A percentile compares a stretch with the other conserved stretches of the same genome.
Conservation (phyloP, 2,113 vertebrate genomes). For the Odontophorus gujanensis region DNA sequence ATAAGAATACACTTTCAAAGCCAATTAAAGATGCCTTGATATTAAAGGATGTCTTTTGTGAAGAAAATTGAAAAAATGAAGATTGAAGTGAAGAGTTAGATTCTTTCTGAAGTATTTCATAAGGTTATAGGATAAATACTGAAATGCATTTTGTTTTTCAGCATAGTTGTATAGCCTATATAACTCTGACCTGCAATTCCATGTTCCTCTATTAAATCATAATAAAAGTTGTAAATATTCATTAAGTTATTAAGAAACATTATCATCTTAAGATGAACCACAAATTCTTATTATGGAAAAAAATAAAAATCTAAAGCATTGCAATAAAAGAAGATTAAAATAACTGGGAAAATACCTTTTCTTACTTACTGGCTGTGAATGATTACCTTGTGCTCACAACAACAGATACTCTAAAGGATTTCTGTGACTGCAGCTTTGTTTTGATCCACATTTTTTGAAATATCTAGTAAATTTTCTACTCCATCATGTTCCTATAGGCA, state of each 20-base stretch:
- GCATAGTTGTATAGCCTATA: not conserved
- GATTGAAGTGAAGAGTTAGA: not conserved
- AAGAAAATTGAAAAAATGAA: slow-evolving; percentile 43
- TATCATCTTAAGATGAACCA: not conserved
- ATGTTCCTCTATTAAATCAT: not conserved
- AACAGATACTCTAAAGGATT: not conserved
- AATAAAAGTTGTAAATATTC: not conserved
- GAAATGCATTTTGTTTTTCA: not conserved
- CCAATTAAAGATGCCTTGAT: slow-evolving; percentile 18
- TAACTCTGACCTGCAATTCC: not conserved
- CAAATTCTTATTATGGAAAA: not conserved
- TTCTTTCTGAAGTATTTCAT: not conserved
- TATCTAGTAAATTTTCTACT: not conserved
- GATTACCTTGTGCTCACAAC: not conserved
- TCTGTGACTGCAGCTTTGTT: not conserved
- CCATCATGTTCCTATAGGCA: not conserved
- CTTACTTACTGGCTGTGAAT: not conserved
- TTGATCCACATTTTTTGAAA: not conserved
- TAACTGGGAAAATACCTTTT: not conserved
- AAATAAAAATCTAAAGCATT: not conserved
- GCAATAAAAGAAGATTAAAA: not conserved
- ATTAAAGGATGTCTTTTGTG: slow-evolving; percentile 35
- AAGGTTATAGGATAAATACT: not conserved
- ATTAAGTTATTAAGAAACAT: not conserved
- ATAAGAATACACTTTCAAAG: slow-evolving; percentile 59